Evolutionary conservation across 2,113 vertebrate species (phyloP), one percentile per base, ranked within the genome.

Genomic region (Arenaria interpres): DNA sequence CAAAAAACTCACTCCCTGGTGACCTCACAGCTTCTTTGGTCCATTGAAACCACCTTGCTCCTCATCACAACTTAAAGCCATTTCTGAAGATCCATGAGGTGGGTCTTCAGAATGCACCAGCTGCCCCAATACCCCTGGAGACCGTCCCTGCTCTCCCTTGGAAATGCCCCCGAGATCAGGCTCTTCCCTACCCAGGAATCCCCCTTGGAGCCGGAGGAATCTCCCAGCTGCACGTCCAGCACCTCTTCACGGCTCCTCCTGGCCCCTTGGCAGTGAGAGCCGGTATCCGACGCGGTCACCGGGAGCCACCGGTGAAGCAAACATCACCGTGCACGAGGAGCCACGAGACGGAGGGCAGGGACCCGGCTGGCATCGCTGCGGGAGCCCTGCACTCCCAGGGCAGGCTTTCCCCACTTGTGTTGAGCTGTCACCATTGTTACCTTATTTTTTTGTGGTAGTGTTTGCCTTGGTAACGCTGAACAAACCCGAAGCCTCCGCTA

Each of bases 401-500:
- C 35, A 46, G 77, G 22, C 60, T 6, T 54, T 89, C 80, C 84
- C 51, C 21, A 23, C 64, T 89, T 4, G 22, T 17, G 60, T 30
- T 54, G n/a, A 77, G 64, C 35, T 84, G 87, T 20, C 39, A n/a
- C 68, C 51, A 48, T 45, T 59, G 69, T 63, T 83, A 51, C 78
- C 87, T 75, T 74, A 45, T 90, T 88, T 89, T 53, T 90, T 46
- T 46, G 72, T 84, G 64, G 32, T 0, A 80, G 54, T 87, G 93
- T 92, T 93, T 95, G 88, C 80, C 35, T 4, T 94, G 51, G 72
- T 92, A 85, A 95, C 76, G 66, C 80, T 91, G 86, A 91, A 68
- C 72, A 88, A 96, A 94, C 83, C 82, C 72, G 59, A 92, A 95
- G 81, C 41, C 71, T 72, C 79, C 77, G 48, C 77, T 86, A 66